Evolutionary conservation across 1,140 invertebrate genomes (phyloP).

Genomic region (Drosophila jambulina): DNA sequence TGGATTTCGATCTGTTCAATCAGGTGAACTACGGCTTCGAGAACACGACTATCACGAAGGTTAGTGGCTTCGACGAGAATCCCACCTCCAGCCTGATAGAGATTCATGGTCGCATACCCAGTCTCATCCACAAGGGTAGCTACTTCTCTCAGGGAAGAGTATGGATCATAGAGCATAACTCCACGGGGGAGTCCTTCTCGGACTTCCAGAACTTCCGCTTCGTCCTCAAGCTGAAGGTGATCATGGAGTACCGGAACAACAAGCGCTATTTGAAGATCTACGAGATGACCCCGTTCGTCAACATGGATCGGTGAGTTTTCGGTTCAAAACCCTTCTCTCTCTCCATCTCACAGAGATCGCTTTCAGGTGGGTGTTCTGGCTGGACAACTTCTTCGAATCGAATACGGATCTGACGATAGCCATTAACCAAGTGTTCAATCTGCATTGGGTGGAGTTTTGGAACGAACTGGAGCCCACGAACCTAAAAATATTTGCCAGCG

Average conservation of each 20-base stretch:
- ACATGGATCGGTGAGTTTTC: slow-evolving; percentile 52
- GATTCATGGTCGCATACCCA: slow-evolving; percentile 61
- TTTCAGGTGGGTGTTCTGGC: slow-evolving; percentile 48
- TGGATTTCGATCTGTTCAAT: slow-evolving; percentile 38
- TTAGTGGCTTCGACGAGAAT: slow-evolving; percentile 51
- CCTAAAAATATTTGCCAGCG: slow-evolving; percentile 35
- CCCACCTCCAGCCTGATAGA: slow-evolving; percentile 41
- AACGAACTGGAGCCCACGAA: slow-evolving; percentile 63
- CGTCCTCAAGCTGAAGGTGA: slow-evolving; percentile 52
- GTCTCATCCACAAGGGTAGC: slow-evolving; percentile 52
- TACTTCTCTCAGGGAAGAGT: slow-evolving; percentile 28
- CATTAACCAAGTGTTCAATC: slow-evolving; percentile 56
- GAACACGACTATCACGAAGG: slow-evolving; percentile 59
- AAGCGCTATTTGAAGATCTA: slow-evolving; percentile 62
- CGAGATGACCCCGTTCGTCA: slow-evolving; percentile 44
- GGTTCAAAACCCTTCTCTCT: not conserved
- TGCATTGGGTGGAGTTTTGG: slow-evolving; percentile 65
- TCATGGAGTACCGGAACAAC: slow-evolving; percentile 56
- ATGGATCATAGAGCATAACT: slow-evolving; percentile 37
- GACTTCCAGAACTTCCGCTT: slow-evolving; percentile 66
- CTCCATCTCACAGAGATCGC: not conserved
- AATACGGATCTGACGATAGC: slow-evolving; percentile 59
- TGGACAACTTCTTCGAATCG: slow-evolving; percentile 57
- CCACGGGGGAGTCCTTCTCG: slow-evolving; percentile 41
- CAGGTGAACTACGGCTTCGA: slow-evolving; percentile 66